phyloP scores from a whole-genome alignment of 1,140 invertebrate species.

The Nymphalis io region DNA sequence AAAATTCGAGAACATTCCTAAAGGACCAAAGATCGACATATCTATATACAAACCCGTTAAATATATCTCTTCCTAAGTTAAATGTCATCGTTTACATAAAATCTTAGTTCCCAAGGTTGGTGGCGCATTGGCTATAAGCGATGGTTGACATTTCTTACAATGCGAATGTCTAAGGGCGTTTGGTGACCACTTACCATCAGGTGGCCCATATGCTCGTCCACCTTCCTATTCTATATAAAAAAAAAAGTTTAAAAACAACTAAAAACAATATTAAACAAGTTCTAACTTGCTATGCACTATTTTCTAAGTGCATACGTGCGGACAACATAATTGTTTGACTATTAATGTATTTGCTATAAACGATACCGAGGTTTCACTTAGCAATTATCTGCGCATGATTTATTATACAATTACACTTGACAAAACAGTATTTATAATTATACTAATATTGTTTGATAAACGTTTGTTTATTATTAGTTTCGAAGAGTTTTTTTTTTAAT shows the following conservation, averaged over 20 bases:
- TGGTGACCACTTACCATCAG: no score
- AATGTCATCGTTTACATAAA: not conserved
- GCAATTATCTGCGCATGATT: slow-evolving; percentile 8
- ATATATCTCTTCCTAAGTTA: not conserved
- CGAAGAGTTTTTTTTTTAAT: no score
- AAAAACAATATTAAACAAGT: not conserved
- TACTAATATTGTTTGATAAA: not conserved
- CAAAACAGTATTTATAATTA: not conserved
- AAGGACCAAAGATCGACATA: no score
- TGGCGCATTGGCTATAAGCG: no score
- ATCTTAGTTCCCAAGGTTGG: no score
- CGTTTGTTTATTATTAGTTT: not conserved
- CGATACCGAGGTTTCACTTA: not conserved
- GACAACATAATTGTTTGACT: slow-evolving; percentile 1
- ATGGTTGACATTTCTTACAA: no score
- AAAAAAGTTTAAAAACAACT: no score
- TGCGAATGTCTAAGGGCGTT: no score
- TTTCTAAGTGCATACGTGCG: slow-evolving; percentile 6
- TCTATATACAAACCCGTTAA: no score
- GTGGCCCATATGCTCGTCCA: no score
- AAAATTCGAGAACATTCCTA: no score
- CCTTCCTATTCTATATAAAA: no score
- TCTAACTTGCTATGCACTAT: not conserved
- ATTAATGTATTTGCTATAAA: slow-evolving; percentile 1
- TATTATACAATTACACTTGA: not conserved